phyloP scores from a whole-genome alignment of 35 echinoderm and acorn worm genomes.

The Ophioderma brevispina region DNA sequence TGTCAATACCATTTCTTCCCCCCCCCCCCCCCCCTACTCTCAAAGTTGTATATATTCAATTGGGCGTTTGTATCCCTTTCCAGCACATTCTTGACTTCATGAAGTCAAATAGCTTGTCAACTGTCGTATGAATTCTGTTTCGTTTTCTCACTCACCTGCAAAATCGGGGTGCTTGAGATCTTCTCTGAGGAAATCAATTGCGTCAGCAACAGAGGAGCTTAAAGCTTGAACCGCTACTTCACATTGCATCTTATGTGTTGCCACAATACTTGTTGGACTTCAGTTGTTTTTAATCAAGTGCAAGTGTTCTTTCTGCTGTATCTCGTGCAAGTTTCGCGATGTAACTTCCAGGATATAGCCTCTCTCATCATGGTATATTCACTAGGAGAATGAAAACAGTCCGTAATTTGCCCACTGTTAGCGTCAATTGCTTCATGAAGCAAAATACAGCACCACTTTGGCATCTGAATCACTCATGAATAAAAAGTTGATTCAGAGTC shows the following conservation, averaged over 20 bases:
- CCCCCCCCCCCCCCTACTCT: too few species aligned
- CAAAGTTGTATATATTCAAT: background rate
- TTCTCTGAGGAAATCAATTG: conserved; percentile 56
- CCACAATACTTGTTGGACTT: conserved; percentile 26
- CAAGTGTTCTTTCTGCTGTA: conserved; percentile 41
- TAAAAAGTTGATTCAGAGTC: too few species aligned
- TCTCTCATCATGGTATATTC: background rate
- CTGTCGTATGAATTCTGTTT: conserved; percentile 62
- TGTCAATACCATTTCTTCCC: background rate
- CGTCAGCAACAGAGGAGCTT: conserved; percentile 48
- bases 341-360: too few species aligned
- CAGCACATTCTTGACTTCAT: conserved; percentile 23
- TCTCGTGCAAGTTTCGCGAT: conserved; percentile 48
- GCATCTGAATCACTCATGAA: too few species aligned
- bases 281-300: background rate
- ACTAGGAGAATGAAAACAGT: too few species aligned
- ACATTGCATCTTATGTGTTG: conserved; percentile 60
- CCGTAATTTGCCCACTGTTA: too few species aligned
- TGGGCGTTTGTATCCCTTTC: conserved; percentile 29
- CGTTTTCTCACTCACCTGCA: conserved; percentile 64
- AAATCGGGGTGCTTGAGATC: conserved; percentile 42
- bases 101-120: conserved; percentile 67
- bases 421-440: too few species aligned
- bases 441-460: too few species aligned
- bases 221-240: background rate